Percentiles rank a stretch among this genome's conserved stretches.
phyloP scores from a whole-genome alignment of 2,888 invertebrate genomes.

The Ditula angustiorana region DNA sequence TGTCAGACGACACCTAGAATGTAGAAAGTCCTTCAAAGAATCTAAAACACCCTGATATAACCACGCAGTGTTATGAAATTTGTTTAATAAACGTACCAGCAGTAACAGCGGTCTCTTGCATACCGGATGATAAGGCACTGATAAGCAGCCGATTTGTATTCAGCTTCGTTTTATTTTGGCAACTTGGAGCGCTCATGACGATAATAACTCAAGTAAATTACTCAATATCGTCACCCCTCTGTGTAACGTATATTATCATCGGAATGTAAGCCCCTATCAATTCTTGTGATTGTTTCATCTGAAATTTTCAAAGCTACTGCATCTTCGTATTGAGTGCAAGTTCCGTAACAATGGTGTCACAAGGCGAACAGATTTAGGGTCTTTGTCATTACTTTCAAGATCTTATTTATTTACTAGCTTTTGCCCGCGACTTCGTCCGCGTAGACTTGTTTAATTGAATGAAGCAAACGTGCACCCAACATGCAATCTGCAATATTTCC shows the following conservation, averaged over 20 bases:
- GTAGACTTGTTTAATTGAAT: too few relatives aligned
- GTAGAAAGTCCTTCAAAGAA: neutral
- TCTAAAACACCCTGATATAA: neutral
- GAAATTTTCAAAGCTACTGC: neutral
- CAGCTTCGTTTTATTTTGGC: conserved; percentile 59
- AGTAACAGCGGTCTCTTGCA: conserved; percentile 4
- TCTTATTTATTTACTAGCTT: too few relatives aligned
- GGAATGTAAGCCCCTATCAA: neutral
- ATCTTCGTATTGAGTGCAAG: neutral
- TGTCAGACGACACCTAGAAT: too few relatives aligned
- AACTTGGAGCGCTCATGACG: conserved; percentile 50
- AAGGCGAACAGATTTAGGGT: too few relatives aligned
- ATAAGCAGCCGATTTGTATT: conserved; percentile 66
- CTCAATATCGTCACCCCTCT: conserved; percentile 42
- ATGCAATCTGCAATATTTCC: too few relatives aligned
- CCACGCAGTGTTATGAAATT: neutral
- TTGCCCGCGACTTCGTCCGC: too few relatives aligned
- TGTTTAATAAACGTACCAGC: conserved; percentile 7
- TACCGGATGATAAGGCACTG: conserved; percentile 43
- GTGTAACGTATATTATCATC: neutral
- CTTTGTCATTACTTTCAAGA: too few relatives aligned
- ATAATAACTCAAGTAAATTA: conserved; percentile 59
- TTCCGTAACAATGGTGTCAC: neutral
- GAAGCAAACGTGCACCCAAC: too few relatives aligned
- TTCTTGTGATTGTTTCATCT: conserved; percentile 2